Evolutionary conservation across 2,888 invertebrate species (phyloP).

Genomic region (Orthonevra nobilis): DNA sequence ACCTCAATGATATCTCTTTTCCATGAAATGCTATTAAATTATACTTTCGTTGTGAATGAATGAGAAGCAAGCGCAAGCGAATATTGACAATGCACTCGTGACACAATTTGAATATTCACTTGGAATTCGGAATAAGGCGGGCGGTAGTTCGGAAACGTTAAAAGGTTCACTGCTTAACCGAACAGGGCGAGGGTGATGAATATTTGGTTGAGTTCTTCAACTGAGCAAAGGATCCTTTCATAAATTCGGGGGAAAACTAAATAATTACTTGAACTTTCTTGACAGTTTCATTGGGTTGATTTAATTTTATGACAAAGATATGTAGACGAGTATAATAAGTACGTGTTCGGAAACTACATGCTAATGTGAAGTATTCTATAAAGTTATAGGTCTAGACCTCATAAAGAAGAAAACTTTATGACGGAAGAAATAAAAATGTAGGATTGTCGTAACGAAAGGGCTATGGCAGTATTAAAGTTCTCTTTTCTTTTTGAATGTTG

Average conservation of each 20-base stretch:
- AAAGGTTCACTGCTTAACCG: too few species aligned
- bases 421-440: too few species aligned
- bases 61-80: background rate
- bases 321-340: slow-evolving; percentile 24
- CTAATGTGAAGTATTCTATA: too few species aligned
- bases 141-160: background rate
- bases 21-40: slow-evolving; percentile 21
- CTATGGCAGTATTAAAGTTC: too few species aligned
- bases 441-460: too few species aligned
- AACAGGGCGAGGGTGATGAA: too few species aligned
- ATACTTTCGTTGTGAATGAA: slow-evolving; percentile 8
- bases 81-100: slow-evolving; percentile 49
- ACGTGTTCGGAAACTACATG: background rate
- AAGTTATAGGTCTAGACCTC: background rate
- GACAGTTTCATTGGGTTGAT: background rate
- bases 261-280: slow-evolving; percentile 16
- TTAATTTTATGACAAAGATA: slow-evolving; percentile 9
- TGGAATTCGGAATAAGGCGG: background rate
- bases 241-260: background rate
- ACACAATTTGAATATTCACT: slow-evolving; percentile 10
- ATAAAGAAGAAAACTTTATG: too few species aligned
- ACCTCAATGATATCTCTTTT: background rate
- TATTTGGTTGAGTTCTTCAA: slow-evolving; percentile 1
- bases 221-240: background rate
- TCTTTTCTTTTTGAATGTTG: too few species aligned